Evolutionary conservation across 2,797 vertebrate genomes (phyloP).

Genomic region (Xiphorhynchus erythropygius): DNA sequence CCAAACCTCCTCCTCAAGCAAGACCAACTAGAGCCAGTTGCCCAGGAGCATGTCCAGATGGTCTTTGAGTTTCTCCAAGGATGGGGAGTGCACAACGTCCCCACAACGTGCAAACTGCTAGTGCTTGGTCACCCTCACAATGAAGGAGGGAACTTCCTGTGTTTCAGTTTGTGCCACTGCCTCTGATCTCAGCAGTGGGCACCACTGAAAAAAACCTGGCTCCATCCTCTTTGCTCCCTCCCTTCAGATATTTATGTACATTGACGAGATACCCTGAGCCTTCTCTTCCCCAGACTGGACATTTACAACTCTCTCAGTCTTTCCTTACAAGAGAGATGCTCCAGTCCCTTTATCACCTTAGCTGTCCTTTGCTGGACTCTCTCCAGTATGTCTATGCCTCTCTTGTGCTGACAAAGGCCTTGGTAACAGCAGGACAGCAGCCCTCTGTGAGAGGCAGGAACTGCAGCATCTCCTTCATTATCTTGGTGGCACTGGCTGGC

Average conservation of each 20-base stretch:
- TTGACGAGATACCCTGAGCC: background rate
- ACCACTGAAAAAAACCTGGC: background rate
- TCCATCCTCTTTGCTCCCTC: background rate
- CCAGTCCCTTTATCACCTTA: background rate
- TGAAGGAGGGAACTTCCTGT: background rate
- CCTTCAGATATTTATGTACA: background rate
- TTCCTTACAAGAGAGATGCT: background rate
- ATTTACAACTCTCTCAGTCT: background rate
- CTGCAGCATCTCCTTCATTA: background rate
- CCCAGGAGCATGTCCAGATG: background rate
- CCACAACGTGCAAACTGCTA: background rate
- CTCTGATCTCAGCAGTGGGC: background rate
- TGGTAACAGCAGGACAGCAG: background rate
- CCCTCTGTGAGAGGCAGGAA: background rate
- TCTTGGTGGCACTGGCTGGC: background rate
- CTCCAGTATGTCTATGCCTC: background rate
- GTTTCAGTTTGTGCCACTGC: background rate
- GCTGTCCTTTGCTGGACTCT: background rate
- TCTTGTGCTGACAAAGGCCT: background rate
- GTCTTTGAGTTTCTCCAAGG: background rate
- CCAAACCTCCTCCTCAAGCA: background rate
- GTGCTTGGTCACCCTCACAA: fast-evolving
- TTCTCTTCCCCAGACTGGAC: background rate
- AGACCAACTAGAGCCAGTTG: fast-evolving
- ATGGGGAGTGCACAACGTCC: background rate